These are phyloP conservation scores for Tyria jacobaeae DNA, from an alignment of 2,888 invertebrate species.

Conservation along the genomic window DNA sequence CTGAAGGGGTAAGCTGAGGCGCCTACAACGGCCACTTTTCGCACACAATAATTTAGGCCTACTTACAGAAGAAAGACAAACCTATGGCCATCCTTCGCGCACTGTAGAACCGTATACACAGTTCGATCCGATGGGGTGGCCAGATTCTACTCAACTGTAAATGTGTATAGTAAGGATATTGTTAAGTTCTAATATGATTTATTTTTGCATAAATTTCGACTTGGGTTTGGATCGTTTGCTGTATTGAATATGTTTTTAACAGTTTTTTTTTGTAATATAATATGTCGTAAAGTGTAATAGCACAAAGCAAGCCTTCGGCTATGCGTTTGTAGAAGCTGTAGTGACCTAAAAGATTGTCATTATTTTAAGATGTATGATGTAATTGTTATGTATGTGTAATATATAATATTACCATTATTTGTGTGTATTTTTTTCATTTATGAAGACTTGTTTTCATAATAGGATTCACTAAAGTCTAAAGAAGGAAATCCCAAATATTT, in stretches of 20 bases:
- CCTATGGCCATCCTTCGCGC: no score
- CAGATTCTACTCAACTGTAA: no score
- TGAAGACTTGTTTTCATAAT: neutral
- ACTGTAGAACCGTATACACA: no score
- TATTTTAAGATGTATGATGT: neutral
- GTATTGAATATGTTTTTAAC: slow-evolving; percentile 14
- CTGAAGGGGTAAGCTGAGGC: no score
- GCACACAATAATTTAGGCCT: no score
- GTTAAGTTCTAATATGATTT: neutral
- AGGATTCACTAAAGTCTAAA: no score
- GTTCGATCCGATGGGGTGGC: no score
- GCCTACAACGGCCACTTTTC: no score
- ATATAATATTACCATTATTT: neutral
- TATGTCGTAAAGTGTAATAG: slow-evolving; percentile 19
- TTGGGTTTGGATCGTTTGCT: neutral
- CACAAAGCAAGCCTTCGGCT: slow-evolving; percentile 40
- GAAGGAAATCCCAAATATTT: no score
- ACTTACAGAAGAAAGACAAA: no score
- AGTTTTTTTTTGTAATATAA: slow-evolving; percentile 21
- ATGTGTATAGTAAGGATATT: neutral
- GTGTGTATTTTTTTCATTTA: neutral
- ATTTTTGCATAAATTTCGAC: neutral
- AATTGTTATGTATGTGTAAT: neutral
- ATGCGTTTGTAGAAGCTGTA: slow-evolving; percentile 30
- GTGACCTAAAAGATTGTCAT: slow-evolving; percentile 4